These are phyloP conservation scores for Drosophila pegasa DNA, from an alignment of 2,888 invertebrate genomes.

Conservation along the genomic window DNA sequence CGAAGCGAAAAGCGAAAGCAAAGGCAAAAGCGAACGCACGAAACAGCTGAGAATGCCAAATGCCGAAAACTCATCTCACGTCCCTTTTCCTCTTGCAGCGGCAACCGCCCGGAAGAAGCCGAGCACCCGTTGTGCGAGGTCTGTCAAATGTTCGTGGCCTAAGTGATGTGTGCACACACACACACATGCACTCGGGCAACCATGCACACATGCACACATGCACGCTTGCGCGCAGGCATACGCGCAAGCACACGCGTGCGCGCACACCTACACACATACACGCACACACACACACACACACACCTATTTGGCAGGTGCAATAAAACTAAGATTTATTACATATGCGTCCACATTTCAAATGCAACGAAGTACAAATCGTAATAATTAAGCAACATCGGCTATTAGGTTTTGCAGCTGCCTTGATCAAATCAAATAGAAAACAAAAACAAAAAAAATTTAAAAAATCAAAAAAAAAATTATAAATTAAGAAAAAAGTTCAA, in stretches of 20 bases:
- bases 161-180: not conserved
- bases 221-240: not conserved
- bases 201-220: not conserved
- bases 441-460: not conserved
- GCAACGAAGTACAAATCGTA: constrained; percentile 14
- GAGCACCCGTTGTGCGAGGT: constrained; percentile 74
- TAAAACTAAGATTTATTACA: not conserved
- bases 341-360: not conserved
- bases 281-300: not conserved
- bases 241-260: not conserved
- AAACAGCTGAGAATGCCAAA: too few relatives aligned
- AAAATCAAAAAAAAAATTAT: not conserved
- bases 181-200: not conserved
- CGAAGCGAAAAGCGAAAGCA: too few relatives aligned
- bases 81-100: too few relatives aligned
- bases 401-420: not conserved
- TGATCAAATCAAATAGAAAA: not conserved
- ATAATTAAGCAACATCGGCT: not conserved
- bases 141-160: constrained; percentile 64
- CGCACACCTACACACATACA: too few relatives aligned
- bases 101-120: constrained; percentile 57
- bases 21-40: too few relatives aligned
- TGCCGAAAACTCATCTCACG: too few relatives aligned
- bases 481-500: too few relatives aligned
- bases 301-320: not conserved